Base-by-base conservation (phyloP, 1,140 invertebrate genomes). In the Zaprionus inermis region DNA sequence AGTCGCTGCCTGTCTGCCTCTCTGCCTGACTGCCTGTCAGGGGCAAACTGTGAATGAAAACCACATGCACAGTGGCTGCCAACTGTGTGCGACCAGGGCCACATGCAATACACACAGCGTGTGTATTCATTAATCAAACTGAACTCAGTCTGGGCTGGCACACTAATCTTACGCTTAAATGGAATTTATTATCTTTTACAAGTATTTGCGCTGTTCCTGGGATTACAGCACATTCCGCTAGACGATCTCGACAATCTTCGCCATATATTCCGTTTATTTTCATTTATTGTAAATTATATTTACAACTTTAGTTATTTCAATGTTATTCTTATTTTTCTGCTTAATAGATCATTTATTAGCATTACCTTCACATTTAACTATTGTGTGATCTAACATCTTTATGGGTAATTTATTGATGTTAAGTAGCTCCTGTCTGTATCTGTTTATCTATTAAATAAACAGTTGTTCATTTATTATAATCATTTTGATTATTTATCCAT, bases 51-150 rank as follows among this genome's bases (percentile, higher is more conserved):
- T 63, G 32, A 70, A 69, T 63, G 72, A 63, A 73, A 64, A 38
- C 68, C 60, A 71, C 60, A 54, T 70, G 52, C 16, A 74, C 72
- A 74, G 51, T 74, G 72, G 3, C 12, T 41, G 34, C 52, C 41
- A 70, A 74, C 55, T 44, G 58, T 74, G 51, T 70, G 72, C 54
- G n/a, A 46, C 59, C 44, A 51, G 28, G 12, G 10, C 16, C 57
- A 59, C 22, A 59, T 14, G 12, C n/a, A n/a, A n/a, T n/a, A 20
- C 32, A 34, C n/a, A 49, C 38, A 49, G 18, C 4, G 18, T 12
- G 18, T 22, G 44, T 12, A 49, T 49, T 49, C 44, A 63, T 63
- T 51, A 30, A 30, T 60, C 58, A 60, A 49, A 36, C 24, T 41
- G 10, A 24, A 60, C 38, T 49, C 18, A 9, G n/a, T 46, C 41